Base-by-base conservation (phyloP, 2,113 vertebrate genomes). In the Datnioides undecimradiatus region DNA sequence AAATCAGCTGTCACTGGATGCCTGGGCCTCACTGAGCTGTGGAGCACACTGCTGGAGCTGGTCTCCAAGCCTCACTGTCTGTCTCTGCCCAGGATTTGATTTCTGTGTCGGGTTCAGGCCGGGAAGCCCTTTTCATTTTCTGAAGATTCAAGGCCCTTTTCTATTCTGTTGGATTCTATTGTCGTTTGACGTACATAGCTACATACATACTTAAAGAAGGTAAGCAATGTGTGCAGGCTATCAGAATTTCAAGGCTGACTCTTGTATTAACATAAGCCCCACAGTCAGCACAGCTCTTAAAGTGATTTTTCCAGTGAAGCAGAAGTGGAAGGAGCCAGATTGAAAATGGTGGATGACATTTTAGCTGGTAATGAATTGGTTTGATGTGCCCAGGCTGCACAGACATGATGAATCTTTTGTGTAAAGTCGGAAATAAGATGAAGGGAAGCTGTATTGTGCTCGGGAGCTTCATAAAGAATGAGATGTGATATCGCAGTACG, bases 1-100 rank as follows among this genome's bases (percentile, higher is more conserved):
- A 97, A 97, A 95, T 89, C 95, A 95, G 95, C 95, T 94, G 87
- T 94, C 92, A 87, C 92, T 63, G 82, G 93, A 88, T 80, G 88
- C 95, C 89, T 55, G 86, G 93, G 92, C 83, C 92, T 92, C 90
- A 94, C 67, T 88, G 86, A 93, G 90, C 84, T 88, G 77, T 78
- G 66, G 73, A 72, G 91, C 49, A 75, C 80, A 43, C 90, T 92
- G 87, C 95, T 95, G 95, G 96, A 97, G 96, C 95, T 94, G 96
- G 96, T 93, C 96, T 97, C 96, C 96, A 88, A 76, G 93, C 93
- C 91, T 92, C 82, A 86, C 91, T 90, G 85, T 93, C 90, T 21
- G 23, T 93, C 92, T 91, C 79, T 87, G 79, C 65, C 86, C 66
- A 11, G 82, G 84, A 76, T 83, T 63, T 46, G 51, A 65, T 79